Conservation (phyloP, 2,797 vertebrate genomes). For the Sebastes goodei region DNA sequence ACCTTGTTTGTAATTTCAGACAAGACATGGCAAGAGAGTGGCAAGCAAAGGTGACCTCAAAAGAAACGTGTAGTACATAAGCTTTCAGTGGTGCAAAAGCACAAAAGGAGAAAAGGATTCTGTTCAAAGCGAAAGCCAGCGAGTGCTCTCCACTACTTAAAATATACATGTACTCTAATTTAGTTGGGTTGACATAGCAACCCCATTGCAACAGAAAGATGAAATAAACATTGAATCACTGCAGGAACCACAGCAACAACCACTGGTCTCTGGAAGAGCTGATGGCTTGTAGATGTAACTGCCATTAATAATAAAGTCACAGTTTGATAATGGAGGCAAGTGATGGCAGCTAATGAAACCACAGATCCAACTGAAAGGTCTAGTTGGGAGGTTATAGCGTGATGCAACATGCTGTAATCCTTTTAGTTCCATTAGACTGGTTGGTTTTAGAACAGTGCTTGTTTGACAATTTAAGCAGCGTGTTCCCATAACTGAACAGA, state of each 20-base stretch:
- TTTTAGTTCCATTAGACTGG: background rate
- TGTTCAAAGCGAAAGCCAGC: background rate
- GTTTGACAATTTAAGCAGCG: background rate
- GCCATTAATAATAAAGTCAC: conserved; percentile 5
- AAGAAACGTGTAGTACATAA: conserved; percentile 24
- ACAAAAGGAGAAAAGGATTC: background rate
- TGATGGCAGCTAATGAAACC: conserved; percentile 17
- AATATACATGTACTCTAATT: conserved; percentile 1
- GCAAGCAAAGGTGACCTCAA: conserved; percentile 27
- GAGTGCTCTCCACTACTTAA: background rate
- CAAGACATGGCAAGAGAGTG: conserved; percentile 45
- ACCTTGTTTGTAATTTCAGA: conserved; percentile 72
- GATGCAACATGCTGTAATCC: conserved; percentile 8
- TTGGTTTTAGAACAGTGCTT: background rate
- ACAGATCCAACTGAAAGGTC: background rate
- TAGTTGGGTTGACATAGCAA: background rate
- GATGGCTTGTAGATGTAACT: conserved; percentile 10
- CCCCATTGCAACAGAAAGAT: background rate
- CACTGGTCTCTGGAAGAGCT: background rate
- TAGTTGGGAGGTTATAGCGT: background rate
- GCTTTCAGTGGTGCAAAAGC: conserved; percentile 2
- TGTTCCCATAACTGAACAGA: background rate
- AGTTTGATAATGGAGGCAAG: conserved; percentile 1
- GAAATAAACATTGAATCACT: background rate
- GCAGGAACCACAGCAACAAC: background rate